Base-by-base conservation (phyloP, 2,113 vertebrate genomes). In the Etheostoma spectabile region DNA sequence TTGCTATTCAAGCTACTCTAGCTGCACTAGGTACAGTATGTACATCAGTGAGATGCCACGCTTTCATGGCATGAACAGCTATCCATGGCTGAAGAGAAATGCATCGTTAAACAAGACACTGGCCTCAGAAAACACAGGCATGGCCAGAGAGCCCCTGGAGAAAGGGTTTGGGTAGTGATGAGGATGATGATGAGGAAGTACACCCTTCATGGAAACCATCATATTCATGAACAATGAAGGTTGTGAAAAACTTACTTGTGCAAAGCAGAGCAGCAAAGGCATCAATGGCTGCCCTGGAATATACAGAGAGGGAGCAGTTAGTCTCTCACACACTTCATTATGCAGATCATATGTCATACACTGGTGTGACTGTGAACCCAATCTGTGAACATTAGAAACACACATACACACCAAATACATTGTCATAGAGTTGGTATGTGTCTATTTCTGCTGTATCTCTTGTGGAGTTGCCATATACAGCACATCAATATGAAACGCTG, bases 171-270 rank as follows among this genome's bases (percentile, higher is more conserved):
- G 8, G 11, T 56, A 4, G 46, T 33, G 14, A 46, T 52, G 60
- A 35, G 64, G 69, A 67, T 59, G 22, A 19, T 48, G 24, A 19
- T 45, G 27, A 27, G 27, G 27, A 27, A 27, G 60, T 61, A 15
- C 33, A 35, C 13, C 27, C 6, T 56, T 59, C 16, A 63, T 46
- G 35, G 4, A 52, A 38, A 63, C 22, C 33, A 53, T 49, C 46
- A 42, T 38, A 30, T 51, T 74, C 38, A 11, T 24, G 6, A 73
- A 72, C 49, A 27, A 68, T 64, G 24, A 63, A 16, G 15, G 10
- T 70, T 30, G 68, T 21, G 18, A 55, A 53, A 84, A 70, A 91
- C 97, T 98, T 97, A 99, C 98, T 98, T 94, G 97, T 97, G 95
- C 95, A 95, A 88, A 99, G 93, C 84, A 99, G 90, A 83, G 94